Base-by-base conservation (phyloP, 2,888 invertebrate genomes). In the Dicycla oo region DNA sequence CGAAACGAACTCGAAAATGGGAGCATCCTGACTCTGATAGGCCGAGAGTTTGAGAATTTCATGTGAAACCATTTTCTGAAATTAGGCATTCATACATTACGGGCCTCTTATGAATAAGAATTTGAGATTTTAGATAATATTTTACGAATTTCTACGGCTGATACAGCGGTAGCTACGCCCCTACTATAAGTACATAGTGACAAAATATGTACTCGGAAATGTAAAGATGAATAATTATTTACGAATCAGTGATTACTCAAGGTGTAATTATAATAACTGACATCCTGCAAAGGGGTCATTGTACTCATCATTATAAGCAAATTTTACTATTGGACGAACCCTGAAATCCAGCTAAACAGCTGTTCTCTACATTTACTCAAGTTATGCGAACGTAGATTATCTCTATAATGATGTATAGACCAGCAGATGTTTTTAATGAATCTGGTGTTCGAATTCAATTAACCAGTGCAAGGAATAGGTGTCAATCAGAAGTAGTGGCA, bases 401-500 rank as follows among this genome's bases (percentile, higher is more conserved):
- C 0, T 51, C 6, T 6, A 13, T 23, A 51, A 23, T 2, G 23
- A 6, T 23, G 18, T 51, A 51, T 23, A 13, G 1, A 51, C 13
- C 6, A 6, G 23, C 13, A 13, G 51, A 13, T 51, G 13, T 23
- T 51, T 23, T 51, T 23, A 1, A 7, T 23, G 5, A 23, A 23
- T 51, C 51, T 23, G 23, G 23, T 23, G 23, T 23, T 23, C 15
- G 6, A 51, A 7, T 40, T 47, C 2, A 18, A 38, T 26, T 38
- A 6, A 23, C 45, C 6, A 53, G 3, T 7, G 15, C 11, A 70
- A 63, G 18, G 69, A 83, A 73, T 77, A 66, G 15, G 45, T 38
- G 43, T 40, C 56, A 38, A 58, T 23, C 45, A 68, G 34, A 30
- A 54, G 20, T 54, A 64, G 10, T 40, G 56, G 45, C 49, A 74